Conservation (phyloP, 2,113 vertebrate species). For the Poeciliopsis retropinna region DNA sequence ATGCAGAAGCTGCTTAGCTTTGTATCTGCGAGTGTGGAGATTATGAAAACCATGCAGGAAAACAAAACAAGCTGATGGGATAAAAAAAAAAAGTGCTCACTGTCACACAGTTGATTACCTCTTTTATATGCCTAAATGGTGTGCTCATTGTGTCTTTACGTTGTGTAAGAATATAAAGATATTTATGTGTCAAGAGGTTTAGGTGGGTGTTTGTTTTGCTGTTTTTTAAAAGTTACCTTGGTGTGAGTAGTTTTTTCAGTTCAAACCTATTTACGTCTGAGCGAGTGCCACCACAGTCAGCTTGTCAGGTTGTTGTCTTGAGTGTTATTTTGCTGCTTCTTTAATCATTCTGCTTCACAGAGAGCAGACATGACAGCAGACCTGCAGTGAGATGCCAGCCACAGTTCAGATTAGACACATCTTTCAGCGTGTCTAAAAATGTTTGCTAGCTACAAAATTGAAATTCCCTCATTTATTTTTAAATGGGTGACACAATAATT, state of each 20-base stretch:
- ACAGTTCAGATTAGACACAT: constrained; percentile 44
- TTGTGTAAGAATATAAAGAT: no score
- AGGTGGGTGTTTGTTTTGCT: no score
- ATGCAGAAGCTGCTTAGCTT: background rate
- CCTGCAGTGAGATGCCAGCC: constrained; percentile 36
- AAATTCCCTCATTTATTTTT: constrained; percentile 51
- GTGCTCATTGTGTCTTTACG: constrained; percentile 27
- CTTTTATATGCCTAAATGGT: constrained; percentile 18
- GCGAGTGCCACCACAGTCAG: constrained; percentile 24
- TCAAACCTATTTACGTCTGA: constrained; percentile 42
- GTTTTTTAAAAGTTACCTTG: constrained; percentile 4
- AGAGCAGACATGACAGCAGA: constrained; percentile 51
- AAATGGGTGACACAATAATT: constrained; percentile 56
- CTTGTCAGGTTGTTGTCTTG: constrained; percentile 50
- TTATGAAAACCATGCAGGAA: constrained; percentile 6
- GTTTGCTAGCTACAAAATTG: constrained; percentile 43
- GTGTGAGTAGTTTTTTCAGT: constrained; percentile 20
- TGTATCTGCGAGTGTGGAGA: background rate
- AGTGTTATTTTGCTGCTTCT: constrained; percentile 40
- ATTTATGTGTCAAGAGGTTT: no score
- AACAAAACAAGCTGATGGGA: constrained; percentile 16
- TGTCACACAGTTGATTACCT: constrained; percentile 13
- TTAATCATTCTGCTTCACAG: constrained; percentile 56
- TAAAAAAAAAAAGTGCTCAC: constrained; percentile 5
- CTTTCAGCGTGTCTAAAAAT: constrained; percentile 46